A percentile compares a stretch with the other conserved stretches of the same genome.
Evolutionary conservation across 2,113 vertebrate species (phyloP).

Genomic region (Rutilus rutilus): DNA sequence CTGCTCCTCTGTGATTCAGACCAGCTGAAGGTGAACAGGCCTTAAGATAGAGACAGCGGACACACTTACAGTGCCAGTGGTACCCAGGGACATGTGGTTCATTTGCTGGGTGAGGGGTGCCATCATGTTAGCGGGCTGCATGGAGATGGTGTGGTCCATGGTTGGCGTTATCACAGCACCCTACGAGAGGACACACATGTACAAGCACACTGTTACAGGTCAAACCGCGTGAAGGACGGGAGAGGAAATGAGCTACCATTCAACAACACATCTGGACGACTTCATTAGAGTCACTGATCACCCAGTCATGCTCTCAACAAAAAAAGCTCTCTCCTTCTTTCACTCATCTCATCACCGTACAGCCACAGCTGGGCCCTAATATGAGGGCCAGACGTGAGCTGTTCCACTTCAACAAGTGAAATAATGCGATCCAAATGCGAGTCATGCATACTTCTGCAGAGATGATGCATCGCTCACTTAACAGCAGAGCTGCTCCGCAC

Average conservation of each 20-base stretch:
- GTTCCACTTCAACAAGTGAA: constrained; percentile 59
- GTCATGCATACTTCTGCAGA: constrained; percentile 54
- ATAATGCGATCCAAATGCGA: constrained; percentile 59
- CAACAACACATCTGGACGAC: constrained; percentile 40
- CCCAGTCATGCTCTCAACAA: constrained; percentile 15
- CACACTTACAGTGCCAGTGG: constrained; percentile 90
- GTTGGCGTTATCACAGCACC: constrained; percentile 97
- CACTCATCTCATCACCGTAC: constrained; percentile 30
- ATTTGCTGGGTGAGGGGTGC: constrained; percentile 96
- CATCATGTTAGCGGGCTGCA: constrained; percentile 97
- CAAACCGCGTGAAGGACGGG: constrained; percentile 25
- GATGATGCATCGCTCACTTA: constrained; percentile 61
- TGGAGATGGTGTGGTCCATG: constrained; percentile 97
- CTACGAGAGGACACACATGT: constrained; percentile 67
- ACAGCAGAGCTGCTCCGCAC: constrained; percentile 29
- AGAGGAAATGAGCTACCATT: constrained; percentile 40
- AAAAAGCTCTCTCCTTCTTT: constrained; percentile 24
- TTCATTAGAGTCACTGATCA: constrained; percentile 39
- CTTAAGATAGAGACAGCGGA: neutral
- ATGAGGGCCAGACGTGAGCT: constrained; percentile 55
- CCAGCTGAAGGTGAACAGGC: neutral
- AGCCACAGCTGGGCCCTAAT: constrained; percentile 58
- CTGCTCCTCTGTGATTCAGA: neutral
- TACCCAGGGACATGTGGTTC: constrained; percentile 98
- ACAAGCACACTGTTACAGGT: constrained; percentile 32